Evolutionary conservation across 2,888 invertebrate species (phyloP).

Genomic region (Hydrotaea cyrtoneurina): DNA sequence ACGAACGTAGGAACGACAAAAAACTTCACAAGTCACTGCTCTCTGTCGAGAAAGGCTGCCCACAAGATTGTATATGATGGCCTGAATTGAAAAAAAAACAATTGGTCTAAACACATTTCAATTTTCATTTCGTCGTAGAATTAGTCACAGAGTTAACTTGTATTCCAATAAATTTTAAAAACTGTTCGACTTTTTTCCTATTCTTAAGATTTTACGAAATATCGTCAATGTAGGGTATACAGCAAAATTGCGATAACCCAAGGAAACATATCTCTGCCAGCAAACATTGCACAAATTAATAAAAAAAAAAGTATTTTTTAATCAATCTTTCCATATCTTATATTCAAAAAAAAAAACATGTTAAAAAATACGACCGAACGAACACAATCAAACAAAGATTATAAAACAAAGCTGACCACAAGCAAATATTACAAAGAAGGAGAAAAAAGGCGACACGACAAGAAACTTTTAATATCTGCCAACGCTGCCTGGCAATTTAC

Average conservation of each 20-base stretch:
- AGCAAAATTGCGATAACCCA: neutral
- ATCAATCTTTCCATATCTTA: slow-evolving; percentile 64
- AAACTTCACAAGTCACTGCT: no score
- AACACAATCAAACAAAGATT: slow-evolving; percentile 16
- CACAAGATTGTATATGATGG: no score
- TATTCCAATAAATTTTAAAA: no score
- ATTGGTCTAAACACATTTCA: no score
- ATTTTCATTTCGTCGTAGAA: no score
- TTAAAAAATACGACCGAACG: slow-evolving; percentile 8
- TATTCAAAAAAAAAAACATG: slow-evolving; percentile 24
- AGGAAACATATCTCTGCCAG: neutral
- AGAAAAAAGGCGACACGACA: slow-evolving; percentile 7
- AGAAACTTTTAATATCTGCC: slow-evolving; percentile 34
- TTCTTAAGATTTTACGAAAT: neutral
- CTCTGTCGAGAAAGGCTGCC: no score
- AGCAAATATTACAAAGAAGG: slow-evolving; percentile 1
- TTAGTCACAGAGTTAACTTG: no score
- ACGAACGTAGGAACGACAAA: no score
- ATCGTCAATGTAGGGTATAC: neutral
- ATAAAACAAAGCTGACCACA: slow-evolving; percentile 32
- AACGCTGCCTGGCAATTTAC: neutral
- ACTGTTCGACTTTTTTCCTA: no score
- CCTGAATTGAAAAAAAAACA: no score
- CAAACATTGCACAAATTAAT: neutral
- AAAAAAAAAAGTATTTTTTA: slow-evolving; percentile 50